Percentiles rank a stretch among this genome's conserved stretches.
Conservation (phyloP, 2,888 invertebrate genomes). For the Eudiplozoon nipponicum region DNA sequence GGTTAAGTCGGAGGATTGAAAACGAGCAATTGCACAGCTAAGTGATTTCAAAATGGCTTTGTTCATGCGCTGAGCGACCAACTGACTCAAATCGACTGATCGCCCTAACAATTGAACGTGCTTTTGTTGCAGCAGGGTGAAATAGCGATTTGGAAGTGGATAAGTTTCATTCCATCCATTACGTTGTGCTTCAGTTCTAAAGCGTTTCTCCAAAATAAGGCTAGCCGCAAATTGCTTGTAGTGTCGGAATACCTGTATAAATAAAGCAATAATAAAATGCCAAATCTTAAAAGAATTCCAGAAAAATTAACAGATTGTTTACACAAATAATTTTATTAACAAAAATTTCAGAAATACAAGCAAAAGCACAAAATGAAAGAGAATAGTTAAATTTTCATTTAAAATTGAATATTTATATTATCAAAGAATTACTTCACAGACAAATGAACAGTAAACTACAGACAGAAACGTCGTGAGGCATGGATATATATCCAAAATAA, state of each 20-base stretch:
- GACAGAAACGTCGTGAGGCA: no score
- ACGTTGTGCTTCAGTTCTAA: constrained; percentile 63
- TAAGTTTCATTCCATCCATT: constrained; percentile 43
- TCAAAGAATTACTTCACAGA: no score
- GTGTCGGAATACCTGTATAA: constrained; percentile 67
- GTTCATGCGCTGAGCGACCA: constrained; percentile 71
- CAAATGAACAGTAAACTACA: no score
- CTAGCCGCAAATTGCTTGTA: constrained; percentile 75
- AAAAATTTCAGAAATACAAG: no score
- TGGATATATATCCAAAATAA: no score
- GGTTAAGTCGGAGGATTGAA: constrained; percentile 77
- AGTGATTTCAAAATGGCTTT: constrained; percentile 72
- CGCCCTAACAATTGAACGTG: constrained; percentile 41
- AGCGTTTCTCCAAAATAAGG: constrained; percentile 76
- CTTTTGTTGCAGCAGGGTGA: constrained; percentile 48
- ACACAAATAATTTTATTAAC: no score
- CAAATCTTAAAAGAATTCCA: no score
- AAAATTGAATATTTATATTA: no score
- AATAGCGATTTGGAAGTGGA: constrained; percentile 47
- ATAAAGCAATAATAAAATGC: no score
- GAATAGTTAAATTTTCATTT: no score
- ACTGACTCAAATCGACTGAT: constrained; percentile 64
- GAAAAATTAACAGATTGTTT: no score
- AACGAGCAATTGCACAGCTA: constrained; percentile 70
- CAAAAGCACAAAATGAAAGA: no score